Evolutionary conservation across 2,888 invertebrate species (phyloP), one percentile per base, ranked within the genome.

Genomic region (Ischnus inquisitorius): DNA sequence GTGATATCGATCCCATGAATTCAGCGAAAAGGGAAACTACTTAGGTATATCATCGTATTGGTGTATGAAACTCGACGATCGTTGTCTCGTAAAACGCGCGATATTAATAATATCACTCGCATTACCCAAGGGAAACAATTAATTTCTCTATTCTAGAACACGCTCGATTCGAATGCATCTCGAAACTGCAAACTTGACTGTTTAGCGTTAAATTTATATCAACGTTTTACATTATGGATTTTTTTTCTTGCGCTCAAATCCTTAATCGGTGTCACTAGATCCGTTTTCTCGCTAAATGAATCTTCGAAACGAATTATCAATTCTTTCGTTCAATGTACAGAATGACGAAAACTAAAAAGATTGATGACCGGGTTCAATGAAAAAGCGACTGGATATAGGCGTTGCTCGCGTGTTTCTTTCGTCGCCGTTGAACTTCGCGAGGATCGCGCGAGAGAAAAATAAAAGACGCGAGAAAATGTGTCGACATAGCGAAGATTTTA

Each of bases 401-500:
- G 4, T 43, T 22, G 14, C 51, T 12, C 41, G 16, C 19, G 6
- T 62, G 41, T 72, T 72, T 79, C 10, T 72, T 64, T 34, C 68
- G 6, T n/a, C 8, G 14, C 12, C 25, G 25, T 14, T n/a, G 25
- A 19, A 48, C 48, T 14, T 48, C 16, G 14, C n/a, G 12, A 48
- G 14, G 48, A 1, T 48, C 14, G 43, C 22, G 54, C 25, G 67
- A 12, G 39, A 39, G 19, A 16, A 16, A 12, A 28, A 46, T 19
- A 22, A 12, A 72, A 16, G 34, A 60, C 65, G 41, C 41, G 64
- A 77, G 71, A 84, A 85, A 86, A 86, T 88, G 84, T 88, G 87
- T 89, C 86, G 87, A 46, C 88, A 89, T 90, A 86, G 88, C 90
- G 81, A 78, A 85, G 88, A 90, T 87, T 90, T 90, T 91, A 91